Percentiles rank a stretch among this genome's conserved stretches.
phyloP scores from a whole-genome alignment of 2,797 vertebrate species.

The Coendou prehensilis region DNA sequence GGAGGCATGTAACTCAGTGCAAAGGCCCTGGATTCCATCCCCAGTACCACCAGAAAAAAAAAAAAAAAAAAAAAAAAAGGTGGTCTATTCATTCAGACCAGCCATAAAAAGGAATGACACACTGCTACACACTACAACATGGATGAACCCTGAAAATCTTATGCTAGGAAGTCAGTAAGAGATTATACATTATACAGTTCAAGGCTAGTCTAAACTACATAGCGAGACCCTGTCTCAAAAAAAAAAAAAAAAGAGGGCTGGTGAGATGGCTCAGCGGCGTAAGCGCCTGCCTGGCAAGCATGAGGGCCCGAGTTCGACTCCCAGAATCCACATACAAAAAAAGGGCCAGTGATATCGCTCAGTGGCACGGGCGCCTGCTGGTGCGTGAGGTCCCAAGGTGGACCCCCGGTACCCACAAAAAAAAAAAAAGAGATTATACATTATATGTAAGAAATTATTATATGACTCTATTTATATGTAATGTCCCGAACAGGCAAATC shows the following conservation, averaged over 20 bases:
- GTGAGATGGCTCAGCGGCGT: too few species aligned
- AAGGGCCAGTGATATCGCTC: too few species aligned
- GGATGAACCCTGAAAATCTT: background rate
- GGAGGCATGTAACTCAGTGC: background rate
- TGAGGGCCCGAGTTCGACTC: too few species aligned
- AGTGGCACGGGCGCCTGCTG: too few species aligned
- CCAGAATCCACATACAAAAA: too few species aligned
- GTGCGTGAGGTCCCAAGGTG: too few species aligned
- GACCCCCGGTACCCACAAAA: too few species aligned
- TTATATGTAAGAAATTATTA: background rate
- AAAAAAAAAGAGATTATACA: background rate
- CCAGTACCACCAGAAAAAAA: background rate
- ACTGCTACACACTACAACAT: background rate
- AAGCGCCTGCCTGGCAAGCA: too few species aligned
- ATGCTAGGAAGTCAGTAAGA: background rate
- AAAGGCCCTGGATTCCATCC: background rate
- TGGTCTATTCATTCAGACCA: background rate
- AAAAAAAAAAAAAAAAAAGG: background rate
- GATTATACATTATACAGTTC: background rate
- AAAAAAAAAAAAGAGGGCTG: background rate
- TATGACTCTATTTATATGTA: slow-evolving; percentile 31
- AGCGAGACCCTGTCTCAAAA: background rate
- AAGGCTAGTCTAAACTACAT: background rate
- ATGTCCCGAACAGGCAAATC: background rate
- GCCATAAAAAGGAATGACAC: slow-evolving; percentile 5